These are phyloP conservation scores for Telmatherina bonti DNA, from an alignment of 2,797 vertebrate genomes.

Conservation along the genomic window DNA sequence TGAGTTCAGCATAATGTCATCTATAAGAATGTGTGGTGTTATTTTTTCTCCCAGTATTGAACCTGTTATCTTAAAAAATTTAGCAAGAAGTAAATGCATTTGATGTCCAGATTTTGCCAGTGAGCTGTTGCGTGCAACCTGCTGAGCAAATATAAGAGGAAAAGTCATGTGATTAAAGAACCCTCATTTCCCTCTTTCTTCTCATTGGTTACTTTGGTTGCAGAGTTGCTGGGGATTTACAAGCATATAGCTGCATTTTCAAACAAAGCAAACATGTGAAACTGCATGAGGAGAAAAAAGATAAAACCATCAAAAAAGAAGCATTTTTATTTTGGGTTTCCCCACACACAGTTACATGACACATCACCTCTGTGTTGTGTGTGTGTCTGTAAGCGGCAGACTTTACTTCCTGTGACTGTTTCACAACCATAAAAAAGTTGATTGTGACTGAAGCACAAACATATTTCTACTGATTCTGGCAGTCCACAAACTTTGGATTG, in stretches of 20 bases:
- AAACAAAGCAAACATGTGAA: constrained; percentile 36
- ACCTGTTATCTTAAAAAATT: too few relatives aligned
- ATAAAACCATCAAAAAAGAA: constrained; percentile 5
- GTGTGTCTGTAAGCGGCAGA: constrained; percentile 9
- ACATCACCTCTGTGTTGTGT: constrained; percentile 39
- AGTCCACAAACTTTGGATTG: constrained; percentile 6
- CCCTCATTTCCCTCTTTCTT: constrained; percentile 16
- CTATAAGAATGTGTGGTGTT: not conserved
- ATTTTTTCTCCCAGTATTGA: too few relatives aligned
- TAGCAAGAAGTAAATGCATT: too few relatives aligned
- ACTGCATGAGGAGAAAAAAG: constrained; percentile 11
- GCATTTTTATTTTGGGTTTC: constrained; percentile 40
- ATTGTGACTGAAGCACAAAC: constrained; percentile 11
- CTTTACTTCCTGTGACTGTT: constrained; percentile 61
- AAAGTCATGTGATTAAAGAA: constrained; percentile 48
- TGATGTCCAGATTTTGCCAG: too few relatives aligned
- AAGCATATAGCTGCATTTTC: constrained; percentile 27
- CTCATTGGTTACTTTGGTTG: constrained; percentile 50
- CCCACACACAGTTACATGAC: constrained; percentile 43
- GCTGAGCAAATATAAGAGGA: constrained; percentile 26
- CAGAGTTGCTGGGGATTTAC: constrained; percentile 42
- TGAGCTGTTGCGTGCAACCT: constrained; percentile 28
- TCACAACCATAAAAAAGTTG: constrained; percentile 30
- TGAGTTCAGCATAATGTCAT: not conserved
- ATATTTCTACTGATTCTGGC: not conserved